Percentiles rank a stretch among this genome's conserved stretches.
phyloP scores from a whole-genome alignment of 2,113 vertebrate genomes.

The Coryphaenoides rupestris region DNA sequence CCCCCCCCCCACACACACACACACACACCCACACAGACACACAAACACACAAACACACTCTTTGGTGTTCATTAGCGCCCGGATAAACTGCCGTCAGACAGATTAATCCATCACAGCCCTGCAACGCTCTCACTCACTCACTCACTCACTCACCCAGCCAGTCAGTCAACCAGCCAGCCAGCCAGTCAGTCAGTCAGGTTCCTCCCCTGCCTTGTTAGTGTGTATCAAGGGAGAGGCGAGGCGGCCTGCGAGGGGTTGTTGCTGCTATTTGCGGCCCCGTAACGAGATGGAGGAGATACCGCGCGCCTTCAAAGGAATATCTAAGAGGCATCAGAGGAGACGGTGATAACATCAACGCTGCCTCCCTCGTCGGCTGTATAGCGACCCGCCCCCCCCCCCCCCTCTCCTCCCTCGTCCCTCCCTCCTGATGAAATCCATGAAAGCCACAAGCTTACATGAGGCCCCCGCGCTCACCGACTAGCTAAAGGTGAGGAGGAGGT shows the following conservation, averaged over 20 bases:
- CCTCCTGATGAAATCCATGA: conserved; percentile 27
- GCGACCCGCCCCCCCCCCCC: conserved; percentile 34
- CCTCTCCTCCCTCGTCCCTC: conserved; percentile 11
- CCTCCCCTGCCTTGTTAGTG: conserved; percentile 40
- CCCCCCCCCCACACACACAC: conserved; percentile 23
- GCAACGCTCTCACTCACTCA: too few relatives aligned
- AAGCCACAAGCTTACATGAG: neutral
- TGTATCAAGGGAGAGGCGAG: conserved; percentile 45
- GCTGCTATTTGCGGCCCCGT: conserved; percentile 36
- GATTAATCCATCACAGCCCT: too few relatives aligned
- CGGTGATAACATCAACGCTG: conserved; percentile 46
- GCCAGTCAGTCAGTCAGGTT: conserved; percentile 35
- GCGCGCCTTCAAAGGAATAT: conserved; percentile 57
- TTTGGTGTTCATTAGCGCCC: too few relatives aligned
- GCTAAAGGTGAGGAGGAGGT: neutral
- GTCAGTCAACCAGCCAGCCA: conserved; percentile 9
- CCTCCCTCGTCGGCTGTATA: conserved; percentile 21
- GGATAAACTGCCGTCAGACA: too few relatives aligned
- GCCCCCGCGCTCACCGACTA: too few relatives aligned
- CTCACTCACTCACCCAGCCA: too few relatives aligned
- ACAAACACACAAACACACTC: too few relatives aligned
- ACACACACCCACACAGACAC: conserved; percentile 32
- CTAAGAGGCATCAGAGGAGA: conserved; percentile 52
- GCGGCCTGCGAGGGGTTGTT: conserved; percentile 14
- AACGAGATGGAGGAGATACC: conserved; percentile 53